A percentile compares a stretch with the other conserved stretches of the same genome.
phyloP scores from a whole-genome alignment of 2,113 vertebrate genomes.

The Octodon degus region DNA sequence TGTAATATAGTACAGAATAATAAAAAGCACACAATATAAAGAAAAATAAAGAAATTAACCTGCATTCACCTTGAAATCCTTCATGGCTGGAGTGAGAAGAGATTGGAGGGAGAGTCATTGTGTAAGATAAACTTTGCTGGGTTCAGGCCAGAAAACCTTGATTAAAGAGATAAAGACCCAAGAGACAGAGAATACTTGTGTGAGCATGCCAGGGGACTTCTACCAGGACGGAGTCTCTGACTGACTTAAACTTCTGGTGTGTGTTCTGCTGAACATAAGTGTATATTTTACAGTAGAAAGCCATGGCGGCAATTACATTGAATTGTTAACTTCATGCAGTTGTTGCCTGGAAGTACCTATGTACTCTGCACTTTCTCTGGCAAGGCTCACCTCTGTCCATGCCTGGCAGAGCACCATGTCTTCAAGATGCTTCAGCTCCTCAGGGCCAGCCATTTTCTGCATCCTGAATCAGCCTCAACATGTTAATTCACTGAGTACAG shows the following conservation, averaged over 20 bases:
- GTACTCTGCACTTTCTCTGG: neutral
- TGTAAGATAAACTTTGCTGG: neutral
- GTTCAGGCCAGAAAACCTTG: neutral
- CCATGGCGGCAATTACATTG: neutral
- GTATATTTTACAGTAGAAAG: neutral
- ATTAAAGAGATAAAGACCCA: neutral
- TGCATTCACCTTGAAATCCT: neutral
- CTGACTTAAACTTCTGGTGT: neutral
- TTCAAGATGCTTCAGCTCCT: neutral
- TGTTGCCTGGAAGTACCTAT: neutral
- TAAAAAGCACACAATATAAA: neutral
- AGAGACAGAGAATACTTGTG: neutral
- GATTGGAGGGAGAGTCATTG: neutral
- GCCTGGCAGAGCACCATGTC: neutral
- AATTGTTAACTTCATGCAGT: neutral
- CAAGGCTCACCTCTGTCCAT: neutral
- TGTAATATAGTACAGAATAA: neutral
- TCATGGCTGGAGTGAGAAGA: neutral
- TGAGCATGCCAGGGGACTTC: neutral
- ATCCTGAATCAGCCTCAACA: neutral
- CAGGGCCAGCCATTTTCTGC: neutral
- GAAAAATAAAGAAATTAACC: neutral
- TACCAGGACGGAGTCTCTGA: neutral
- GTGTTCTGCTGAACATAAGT: neutral
- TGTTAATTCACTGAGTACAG: neutral